Base-by-base conservation (phyloP, 2,797 vertebrate species). In the Botia almorhae region DNA sequence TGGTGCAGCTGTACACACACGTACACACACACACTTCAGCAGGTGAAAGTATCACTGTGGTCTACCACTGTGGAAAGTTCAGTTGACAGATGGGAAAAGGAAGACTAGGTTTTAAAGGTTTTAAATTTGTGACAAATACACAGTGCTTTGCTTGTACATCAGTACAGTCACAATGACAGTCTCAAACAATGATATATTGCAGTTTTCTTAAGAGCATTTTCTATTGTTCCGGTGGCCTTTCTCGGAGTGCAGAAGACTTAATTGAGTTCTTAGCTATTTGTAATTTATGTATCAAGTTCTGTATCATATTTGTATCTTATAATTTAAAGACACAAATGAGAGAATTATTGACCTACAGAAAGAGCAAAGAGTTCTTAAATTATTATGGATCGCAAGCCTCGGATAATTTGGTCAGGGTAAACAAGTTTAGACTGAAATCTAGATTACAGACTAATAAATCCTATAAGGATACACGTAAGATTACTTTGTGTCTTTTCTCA, bases 41-140 rank as follows among this genome's bases (percentile, higher is more conserved):
- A 72, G 67, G 46, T 77, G 67, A 77, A n/a, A 63, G 48, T 46
- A 43, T 69, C 51, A 23, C 61, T 80, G 78, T 43, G 78, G 78
- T 80, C 71, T 60, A 67, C 70, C 72, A 81, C 12, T 82, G 84
- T 82, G 84, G 84, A 85, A 85, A 85, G 29, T 85, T 83, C 72
- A 53, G 84, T 81, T 85, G 74, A 77, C 71, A 60, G 60, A 81
- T 78, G 29, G 71, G 75, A 61, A 74, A 78, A 53, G 43, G 71
- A 68, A 74, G 58, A 79, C 16, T 26, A 26, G 23, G 23, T 26
- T 26, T 26, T 26, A 26, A 26, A 67, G 7, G 39, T 61, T 55
- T 50, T 71, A 36, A 19, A 56, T 26, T 14, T 8, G 19, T 68
- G 51, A 4, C 10, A 72, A 12, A 74, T 74, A 58, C 65, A 17